Evolutionary conservation across 1,140 invertebrate genomes (phyloP).

Genomic region (Euura lappo): DNA sequence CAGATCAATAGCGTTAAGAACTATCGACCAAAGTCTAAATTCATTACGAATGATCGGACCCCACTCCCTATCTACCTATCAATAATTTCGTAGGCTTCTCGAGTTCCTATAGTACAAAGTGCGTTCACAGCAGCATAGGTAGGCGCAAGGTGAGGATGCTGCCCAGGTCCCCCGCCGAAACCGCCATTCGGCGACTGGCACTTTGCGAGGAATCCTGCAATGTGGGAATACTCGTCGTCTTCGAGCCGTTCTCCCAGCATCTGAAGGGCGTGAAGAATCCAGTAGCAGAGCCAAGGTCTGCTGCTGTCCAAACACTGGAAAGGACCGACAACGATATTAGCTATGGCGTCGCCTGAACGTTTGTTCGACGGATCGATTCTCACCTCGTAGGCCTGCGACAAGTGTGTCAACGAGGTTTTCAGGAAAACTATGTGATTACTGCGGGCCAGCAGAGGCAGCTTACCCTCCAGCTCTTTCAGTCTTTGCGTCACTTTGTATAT

Average conservation of each 20-base stretch:
- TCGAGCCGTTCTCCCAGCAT: conserved; percentile 78
- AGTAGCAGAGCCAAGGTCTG: conserved; percentile 93
- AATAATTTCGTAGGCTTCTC: conserved; percentile 86
- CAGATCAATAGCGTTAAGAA: not conserved
- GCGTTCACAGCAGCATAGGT: conserved; percentile 97
- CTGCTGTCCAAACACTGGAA: conserved; percentile 87
- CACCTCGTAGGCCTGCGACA: conserved; percentile 76
- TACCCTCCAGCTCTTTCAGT: conserved; percentile 60
- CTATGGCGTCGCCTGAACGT: no score
- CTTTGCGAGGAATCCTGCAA: conserved; percentile 73
- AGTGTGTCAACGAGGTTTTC: conserved; percentile 69
- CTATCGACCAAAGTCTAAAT: not conserved
- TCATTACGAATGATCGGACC: not conserved
- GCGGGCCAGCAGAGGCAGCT: conserved; percentile 68
- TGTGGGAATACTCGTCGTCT: conserved; percentile 68
- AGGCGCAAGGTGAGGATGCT: conserved; percentile 91
- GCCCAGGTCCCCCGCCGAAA: conserved; percentile 93
- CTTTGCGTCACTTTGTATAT: conserved; percentile 69
- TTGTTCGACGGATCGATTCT: not conserved
- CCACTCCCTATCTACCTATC: conserved; percentile 67
- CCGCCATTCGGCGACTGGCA: conserved; percentile 86
- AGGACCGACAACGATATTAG: conserved; percentile 23
- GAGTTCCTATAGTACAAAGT: conserved; percentile 85
- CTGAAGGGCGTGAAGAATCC: conserved; percentile 91
- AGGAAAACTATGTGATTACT: conserved; percentile 73